Percentiles rank a stretch among this genome's conserved stretches.
Conservation (phyloP, 2,888 invertebrate genomes). For the Leptinotarsa peninsularis region DNA sequence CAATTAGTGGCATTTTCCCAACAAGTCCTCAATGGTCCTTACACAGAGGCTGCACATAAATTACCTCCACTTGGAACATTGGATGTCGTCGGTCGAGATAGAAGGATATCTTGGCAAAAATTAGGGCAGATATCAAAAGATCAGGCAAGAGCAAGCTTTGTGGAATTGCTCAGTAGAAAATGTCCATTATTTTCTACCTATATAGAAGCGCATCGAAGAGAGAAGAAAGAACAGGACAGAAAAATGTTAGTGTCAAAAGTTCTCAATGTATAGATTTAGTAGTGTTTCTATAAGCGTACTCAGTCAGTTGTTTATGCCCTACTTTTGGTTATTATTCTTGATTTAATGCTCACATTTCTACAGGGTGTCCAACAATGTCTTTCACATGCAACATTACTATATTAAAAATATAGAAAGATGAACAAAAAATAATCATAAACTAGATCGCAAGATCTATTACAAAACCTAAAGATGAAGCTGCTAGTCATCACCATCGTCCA, state of each 20-base stretch:
- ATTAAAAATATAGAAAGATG: too few species aligned
- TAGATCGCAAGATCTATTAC: too few species aligned
- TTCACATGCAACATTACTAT: too few species aligned
- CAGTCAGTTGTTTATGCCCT: too few species aligned
- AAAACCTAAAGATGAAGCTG: too few species aligned
- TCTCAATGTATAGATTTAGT: too few species aligned
- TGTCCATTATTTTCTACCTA: constrained; percentile 93
- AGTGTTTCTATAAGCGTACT: too few species aligned
- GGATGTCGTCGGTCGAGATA: constrained; percentile 94
- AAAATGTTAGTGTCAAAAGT: constrained; percentile 66
- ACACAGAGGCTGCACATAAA: constrained; percentile 75
- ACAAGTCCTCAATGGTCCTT: constrained; percentile 89
- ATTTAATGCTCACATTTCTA: too few species aligned
- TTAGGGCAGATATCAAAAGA: constrained; percentile 87
- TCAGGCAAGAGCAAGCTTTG: constrained; percentile 93
- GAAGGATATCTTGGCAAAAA: constrained; percentile 93
- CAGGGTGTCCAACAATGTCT: too few species aligned
- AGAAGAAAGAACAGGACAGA: constrained; percentile 83
- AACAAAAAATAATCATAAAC: too few species aligned
- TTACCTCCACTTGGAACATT: constrained; percentile 88
- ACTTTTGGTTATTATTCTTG: too few species aligned
- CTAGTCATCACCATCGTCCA: too few species aligned
- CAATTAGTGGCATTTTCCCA: constrained; percentile 92
- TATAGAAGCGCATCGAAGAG: constrained; percentile 90
- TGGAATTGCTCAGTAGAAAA: constrained; percentile 84